A percentile compares a stretch with the other conserved stretches of the same genome.
phyloP scores from a whole-genome alignment of 2,113 vertebrate species.

The Podocnemis expansa region DNA sequence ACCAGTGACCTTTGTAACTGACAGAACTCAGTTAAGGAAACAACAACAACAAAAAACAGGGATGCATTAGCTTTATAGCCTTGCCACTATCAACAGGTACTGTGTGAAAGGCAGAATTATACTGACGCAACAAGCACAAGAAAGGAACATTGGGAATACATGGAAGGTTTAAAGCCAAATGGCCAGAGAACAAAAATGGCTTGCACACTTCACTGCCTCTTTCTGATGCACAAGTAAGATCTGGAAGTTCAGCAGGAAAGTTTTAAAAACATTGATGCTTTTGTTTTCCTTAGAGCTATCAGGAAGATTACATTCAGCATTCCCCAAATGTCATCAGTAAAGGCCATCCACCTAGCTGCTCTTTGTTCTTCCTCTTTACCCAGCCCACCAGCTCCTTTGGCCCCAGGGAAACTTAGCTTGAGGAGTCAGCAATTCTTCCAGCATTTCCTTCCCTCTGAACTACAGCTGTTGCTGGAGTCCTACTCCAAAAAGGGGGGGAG shows the following conservation, averaged over 20 bases:
- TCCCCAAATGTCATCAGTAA: no score
- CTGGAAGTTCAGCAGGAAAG: not conserved
- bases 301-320: not conserved
- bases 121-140: not conserved
- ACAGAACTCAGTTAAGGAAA: not conserved
- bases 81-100: not conserved
- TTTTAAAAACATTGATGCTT: not conserved
- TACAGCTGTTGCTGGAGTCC: not conserved
- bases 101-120: not conserved
- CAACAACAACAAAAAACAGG: not conserved
- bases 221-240: not conserved
- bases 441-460: not conserved
- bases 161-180: not conserved
- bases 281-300: not conserved
- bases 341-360: not conserved
- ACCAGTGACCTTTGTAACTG: not conserved
- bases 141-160: not conserved
- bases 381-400: not conserved
- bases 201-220: not conserved
- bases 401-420: not conserved
- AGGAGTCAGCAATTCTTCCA: not conserved
- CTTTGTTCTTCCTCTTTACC: not conserved
- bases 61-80: not conserved
- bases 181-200: not conserved
- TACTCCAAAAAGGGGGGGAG: not conserved